Evolutionary conservation across 2,888 invertebrate species (phyloP), one percentile per base, ranked within the genome.

Genomic region (Nasonia oneida): DNA sequence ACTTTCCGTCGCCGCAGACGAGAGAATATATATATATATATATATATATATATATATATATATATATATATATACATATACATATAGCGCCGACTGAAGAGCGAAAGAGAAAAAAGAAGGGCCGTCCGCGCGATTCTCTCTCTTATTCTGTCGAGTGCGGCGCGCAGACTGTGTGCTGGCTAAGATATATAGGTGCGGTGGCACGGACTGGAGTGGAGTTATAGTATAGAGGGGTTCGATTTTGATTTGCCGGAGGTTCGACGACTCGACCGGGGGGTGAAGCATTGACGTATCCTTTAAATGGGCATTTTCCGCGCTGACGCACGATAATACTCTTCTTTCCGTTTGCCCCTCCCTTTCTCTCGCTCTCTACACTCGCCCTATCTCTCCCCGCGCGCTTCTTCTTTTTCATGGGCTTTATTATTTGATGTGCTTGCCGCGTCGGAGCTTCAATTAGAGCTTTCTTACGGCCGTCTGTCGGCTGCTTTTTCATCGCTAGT

Each of bases 251-350:
- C 83, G 47, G 33, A 76, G 83, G 39, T 76, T 70, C 75, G 70
- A n/a, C 61, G 67, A 53, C 8, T 15, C n/a, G 64, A 64, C 14
- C 12, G 64, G 71, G 53, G 12, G 81, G 50, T 50, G 77, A 82
- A 79, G 87, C 84, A 85, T 85, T 84, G 87, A 87, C 84, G 87
- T 84, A 80, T 80, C 87, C 82, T 84, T 85, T 87, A 87, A 87
- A 85, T 83, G 87, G 81, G 83, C 87, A 87, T 87, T 87, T 85
- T 87, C 83, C 85, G 29, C 78, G 81, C 85, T 84, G 85, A 83
- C 85, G 85, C 85, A 87, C 81, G 87, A 85, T 85, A 83, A 85
- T 85, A 79, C 87, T 61, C 23, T 86, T 86, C 84, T 86, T 86
- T 81, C 84, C 84, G 77, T 47, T 78, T 47, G 74, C 50, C 33